Conservation (phyloP, 2,113 vertebrate species). For the Pomatostomus ruficeps region DNA sequence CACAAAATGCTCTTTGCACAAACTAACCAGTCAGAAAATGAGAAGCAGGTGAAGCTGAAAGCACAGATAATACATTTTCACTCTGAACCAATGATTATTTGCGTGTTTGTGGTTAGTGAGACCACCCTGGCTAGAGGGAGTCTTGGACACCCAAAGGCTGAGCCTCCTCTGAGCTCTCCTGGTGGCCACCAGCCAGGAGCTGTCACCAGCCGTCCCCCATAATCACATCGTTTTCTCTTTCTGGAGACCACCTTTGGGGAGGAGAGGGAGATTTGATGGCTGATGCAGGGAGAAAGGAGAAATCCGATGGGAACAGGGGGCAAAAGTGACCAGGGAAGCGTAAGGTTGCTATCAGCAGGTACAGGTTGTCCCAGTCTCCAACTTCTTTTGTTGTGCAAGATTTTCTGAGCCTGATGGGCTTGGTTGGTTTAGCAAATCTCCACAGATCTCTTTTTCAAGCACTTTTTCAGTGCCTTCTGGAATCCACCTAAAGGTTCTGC, state of each 20-base stretch:
- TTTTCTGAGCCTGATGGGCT: neutral
- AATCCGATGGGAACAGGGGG: neutral
- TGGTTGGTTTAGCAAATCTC: neutral
- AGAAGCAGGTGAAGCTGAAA: neutral
- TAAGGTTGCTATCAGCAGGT: neutral
- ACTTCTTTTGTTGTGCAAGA: neutral
- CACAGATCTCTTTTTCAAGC: neutral
- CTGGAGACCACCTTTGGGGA: neutral
- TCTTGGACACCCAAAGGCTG: neutral
- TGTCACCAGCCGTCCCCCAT: neutral
- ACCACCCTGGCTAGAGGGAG: neutral
- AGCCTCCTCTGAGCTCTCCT: neutral
- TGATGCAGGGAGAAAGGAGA: neutral
- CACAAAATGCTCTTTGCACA: neutral
- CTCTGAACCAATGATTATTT: neutral
- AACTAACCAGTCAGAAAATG: neutral
- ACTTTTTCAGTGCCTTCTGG: neutral
- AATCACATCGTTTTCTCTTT: neutral
- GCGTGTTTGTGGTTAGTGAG: neutral
- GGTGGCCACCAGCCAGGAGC: neutral
- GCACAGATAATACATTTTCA: neutral
- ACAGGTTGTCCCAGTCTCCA: neutral
- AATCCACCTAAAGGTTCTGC: neutral
- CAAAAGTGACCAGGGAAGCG: neutral
- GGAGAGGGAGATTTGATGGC: neutral